These are phyloP conservation scores for Heterodera schachtii DNA, from an alignment of 1,140 invertebrate species.

Conservation along the genomic window DNA sequence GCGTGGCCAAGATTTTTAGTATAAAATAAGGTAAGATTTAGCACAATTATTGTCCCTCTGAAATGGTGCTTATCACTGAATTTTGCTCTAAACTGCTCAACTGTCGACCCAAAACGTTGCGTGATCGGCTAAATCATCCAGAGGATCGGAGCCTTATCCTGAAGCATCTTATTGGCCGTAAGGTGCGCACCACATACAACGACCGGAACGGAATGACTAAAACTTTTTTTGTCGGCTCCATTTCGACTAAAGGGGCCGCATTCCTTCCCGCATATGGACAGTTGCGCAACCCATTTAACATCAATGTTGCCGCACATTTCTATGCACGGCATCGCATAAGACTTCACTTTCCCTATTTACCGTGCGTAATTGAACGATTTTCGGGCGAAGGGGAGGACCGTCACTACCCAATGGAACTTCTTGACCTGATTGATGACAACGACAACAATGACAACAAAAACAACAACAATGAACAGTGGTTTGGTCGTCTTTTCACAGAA, in stretches of 20 bases:
- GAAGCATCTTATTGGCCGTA: too few relatives aligned
- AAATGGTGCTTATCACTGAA: constrained; percentile 7
- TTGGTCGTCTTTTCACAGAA: neutral
- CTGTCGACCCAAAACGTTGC: neutral
- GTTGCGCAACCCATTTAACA: neutral
- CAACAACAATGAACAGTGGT: neutral
- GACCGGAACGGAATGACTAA: neutral
- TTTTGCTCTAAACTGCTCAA: neutral
- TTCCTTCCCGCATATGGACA: neutral
- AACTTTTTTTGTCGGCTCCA: neutral
- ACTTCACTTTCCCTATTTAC: too few relatives aligned
- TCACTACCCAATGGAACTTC: too few relatives aligned
- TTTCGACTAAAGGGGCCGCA: neutral
- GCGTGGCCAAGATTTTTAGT: neutral
- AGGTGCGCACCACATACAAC: too few relatives aligned
- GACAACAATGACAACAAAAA: too few relatives aligned
- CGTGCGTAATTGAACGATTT: too few relatives aligned
- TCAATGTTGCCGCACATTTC: too few relatives aligned
- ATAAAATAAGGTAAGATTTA: neutral
- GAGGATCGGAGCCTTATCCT: too few relatives aligned
- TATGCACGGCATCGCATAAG: too few relatives aligned
- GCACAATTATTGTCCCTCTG: neutral
- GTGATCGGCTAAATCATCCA: neutral
- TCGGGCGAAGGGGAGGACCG: too few relatives aligned
- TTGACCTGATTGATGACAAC: too few relatives aligned